Conservation (phyloP, 2,797 vertebrate genomes). For the Ciconia nigra region DNA sequence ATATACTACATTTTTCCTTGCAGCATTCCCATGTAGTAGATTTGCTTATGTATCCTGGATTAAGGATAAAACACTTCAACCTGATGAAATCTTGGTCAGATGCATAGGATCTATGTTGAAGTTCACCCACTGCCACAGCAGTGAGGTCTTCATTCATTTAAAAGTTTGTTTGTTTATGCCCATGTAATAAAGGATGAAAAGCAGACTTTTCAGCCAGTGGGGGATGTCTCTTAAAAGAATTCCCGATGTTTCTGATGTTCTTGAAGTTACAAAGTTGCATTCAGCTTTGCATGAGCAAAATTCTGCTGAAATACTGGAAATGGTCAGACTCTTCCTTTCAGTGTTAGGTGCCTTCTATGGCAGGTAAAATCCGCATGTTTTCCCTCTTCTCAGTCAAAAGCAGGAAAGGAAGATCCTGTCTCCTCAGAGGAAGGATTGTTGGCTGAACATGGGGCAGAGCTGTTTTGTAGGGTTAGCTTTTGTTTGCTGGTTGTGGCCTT, state of each 20-base stretch:
- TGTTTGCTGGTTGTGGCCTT: neutral
- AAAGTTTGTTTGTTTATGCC: neutral
- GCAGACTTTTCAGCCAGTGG: neutral
- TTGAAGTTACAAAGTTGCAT: neutral
- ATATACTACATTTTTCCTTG: neutral
- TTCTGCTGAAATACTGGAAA: neutral
- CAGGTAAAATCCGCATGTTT: fast-evolving
- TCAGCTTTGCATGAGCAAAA: neutral
- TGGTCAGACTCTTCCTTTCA: neutral
- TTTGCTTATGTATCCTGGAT: neutral
- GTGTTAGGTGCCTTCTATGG: neutral
- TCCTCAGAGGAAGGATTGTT: neutral
- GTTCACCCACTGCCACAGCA: neutral
- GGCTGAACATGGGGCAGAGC: neutral
- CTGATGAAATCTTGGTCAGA: neutral
- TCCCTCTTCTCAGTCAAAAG: neutral
- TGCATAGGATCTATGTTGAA: neutral
- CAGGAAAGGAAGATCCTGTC: neutral
- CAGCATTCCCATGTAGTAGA: neutral
- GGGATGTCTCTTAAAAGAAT: neutral
- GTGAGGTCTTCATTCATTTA: neutral
- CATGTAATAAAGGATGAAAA: neutral
- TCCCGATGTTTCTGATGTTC: neutral
- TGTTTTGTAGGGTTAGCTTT: neutral
- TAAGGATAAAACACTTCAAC: neutral